These are phyloP conservation scores for Hypomecis atomaria DNA, from an alignment of 2,888 invertebrate genomes.

Conservation along the genomic window DNA sequence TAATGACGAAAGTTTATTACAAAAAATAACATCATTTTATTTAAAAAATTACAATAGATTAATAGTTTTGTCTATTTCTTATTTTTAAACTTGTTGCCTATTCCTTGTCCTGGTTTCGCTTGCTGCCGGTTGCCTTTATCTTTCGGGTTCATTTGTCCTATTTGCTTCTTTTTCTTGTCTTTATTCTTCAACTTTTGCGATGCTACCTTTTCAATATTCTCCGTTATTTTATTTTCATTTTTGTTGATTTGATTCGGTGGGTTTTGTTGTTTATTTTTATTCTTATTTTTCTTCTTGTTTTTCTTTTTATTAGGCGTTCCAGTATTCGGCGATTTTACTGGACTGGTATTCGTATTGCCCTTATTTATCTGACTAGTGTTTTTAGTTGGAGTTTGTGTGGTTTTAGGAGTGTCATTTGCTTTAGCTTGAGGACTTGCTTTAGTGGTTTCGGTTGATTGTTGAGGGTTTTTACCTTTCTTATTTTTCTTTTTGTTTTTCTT, in stretches of 20 bases:
- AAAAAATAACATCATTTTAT: constrained; percentile 38
- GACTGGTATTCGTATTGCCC: constrained; percentile 6
- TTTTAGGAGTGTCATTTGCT: background rate
- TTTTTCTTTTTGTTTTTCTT: constrained; percentile 54
- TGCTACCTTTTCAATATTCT: constrained; percentile 57
- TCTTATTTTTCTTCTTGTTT: constrained; percentile 54
- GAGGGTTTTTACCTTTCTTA: constrained; percentile 39
- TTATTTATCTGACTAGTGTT: constrained; percentile 5
- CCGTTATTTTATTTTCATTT: constrained; percentile 58
- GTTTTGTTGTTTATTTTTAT: constrained; percentile 35
- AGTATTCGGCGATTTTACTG: constrained; percentile 22
- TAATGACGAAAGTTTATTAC: constrained; percentile 44
- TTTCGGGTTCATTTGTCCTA: constrained; percentile 65
- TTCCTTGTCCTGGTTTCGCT: constrained; percentile 44
- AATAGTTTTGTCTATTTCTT: constrained; percentile 43
- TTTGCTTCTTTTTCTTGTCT: constrained; percentile 67
- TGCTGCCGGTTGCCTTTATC: constrained; percentile 21
- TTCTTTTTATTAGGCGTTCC: constrained; percentile 52
- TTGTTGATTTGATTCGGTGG: constrained; percentile 34
- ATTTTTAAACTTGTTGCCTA: constrained; percentile 54
- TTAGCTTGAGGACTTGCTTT: constrained; percentile 3
- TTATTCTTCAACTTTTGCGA: constrained; percentile 70
- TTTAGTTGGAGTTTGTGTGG: background rate
- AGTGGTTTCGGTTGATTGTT: constrained; percentile 31
- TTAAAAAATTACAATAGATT: constrained; percentile 25